Conservation (phyloP, 1,140 invertebrate species). For the Calephelis virginiensis region DNA sequence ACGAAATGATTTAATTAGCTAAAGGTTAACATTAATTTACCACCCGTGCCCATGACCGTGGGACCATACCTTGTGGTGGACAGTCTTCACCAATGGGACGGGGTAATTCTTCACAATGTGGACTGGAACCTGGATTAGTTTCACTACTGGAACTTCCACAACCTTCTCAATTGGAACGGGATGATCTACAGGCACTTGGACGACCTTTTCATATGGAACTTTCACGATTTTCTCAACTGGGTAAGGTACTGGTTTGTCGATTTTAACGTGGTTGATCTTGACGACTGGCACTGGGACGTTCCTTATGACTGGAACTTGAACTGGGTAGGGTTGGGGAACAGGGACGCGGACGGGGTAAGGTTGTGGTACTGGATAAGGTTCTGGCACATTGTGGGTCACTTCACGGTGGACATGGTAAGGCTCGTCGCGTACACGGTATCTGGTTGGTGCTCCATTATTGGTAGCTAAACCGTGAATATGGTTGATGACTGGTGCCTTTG, state of each 20-base stretch:
- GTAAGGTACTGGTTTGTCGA: conserved; percentile 71
- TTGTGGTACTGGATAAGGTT: conserved; percentile 62
- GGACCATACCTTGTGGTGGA: conserved; percentile 56
- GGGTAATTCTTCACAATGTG: conserved; percentile 66
- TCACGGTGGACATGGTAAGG: conserved; percentile 60
- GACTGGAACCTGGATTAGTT: conserved; percentile 60
- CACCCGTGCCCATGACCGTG: conserved; percentile 34
- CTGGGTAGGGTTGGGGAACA: conserved; percentile 71
- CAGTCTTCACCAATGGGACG: conserved; percentile 64
- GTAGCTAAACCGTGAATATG: conserved; percentile 65
- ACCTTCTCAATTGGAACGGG: conserved; percentile 69
- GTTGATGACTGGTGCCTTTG: conserved; percentile 61
- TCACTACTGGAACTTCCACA: conserved; percentile 62
- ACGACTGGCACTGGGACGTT: conserved; percentile 69
- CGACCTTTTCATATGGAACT: conserved; percentile 63
- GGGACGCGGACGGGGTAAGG: conserved; percentile 64
- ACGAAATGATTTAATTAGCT: conserved; percentile 5
- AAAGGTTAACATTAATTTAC: conserved; percentile 19
- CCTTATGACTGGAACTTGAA: conserved; percentile 65
- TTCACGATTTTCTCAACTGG: conserved; percentile 71
- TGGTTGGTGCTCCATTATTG: conserved; percentile 59
- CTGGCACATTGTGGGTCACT: conserved; percentile 60
- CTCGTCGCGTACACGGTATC: conserved; percentile 59
- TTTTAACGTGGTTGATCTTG: conserved; percentile 65
- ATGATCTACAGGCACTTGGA: conserved; percentile 61